Percentiles rank a stretch among this genome's conserved stretches.
Evolutionary conservation across 2,888 invertebrate genomes (phyloP).

Genomic region (Willowsia nigromaculata): DNA sequence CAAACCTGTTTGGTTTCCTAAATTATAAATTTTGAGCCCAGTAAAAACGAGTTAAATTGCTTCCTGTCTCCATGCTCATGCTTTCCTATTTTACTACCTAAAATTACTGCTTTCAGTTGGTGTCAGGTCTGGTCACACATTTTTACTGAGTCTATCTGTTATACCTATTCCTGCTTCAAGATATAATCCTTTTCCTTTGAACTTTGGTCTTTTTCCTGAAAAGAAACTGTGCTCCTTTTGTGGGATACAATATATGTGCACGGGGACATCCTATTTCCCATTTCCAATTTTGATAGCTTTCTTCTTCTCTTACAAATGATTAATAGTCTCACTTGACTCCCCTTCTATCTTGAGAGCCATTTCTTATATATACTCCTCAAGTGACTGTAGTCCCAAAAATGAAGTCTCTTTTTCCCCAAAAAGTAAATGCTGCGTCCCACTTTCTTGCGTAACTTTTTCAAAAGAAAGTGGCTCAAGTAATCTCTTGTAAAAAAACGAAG

Average conservation of each 20-base stretch:
- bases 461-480: neutral
- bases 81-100: neutral
- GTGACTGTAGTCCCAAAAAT: neutral
- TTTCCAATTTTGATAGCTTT: constrained; percentile 53
- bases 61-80: neutral
- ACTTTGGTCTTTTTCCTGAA: neutral
- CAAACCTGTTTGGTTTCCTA: neutral
- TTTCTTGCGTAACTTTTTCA: neutral
- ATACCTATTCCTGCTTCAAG: neutral
- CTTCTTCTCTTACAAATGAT: constrained; percentile 35
- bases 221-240: neutral
- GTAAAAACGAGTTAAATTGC: neutral
- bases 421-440: neutral
- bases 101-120: neutral
- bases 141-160: neutral
- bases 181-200: neutral
- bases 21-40: neutral
- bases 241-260: constrained; percentile 37
- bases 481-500: neutral
- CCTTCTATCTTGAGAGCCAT: constrained; percentile 34
- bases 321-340: constrained; percentile 62
- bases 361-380: neutral
- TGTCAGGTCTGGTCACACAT: neutral
- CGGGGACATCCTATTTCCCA: constrained; percentile 40
- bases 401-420: neutral